Percentiles rank a stretch among this genome's conserved stretches.
phyloP scores from a whole-genome alignment of 2,113 vertebrate genomes.

The Nycticryphes semicollaris region DNA sequence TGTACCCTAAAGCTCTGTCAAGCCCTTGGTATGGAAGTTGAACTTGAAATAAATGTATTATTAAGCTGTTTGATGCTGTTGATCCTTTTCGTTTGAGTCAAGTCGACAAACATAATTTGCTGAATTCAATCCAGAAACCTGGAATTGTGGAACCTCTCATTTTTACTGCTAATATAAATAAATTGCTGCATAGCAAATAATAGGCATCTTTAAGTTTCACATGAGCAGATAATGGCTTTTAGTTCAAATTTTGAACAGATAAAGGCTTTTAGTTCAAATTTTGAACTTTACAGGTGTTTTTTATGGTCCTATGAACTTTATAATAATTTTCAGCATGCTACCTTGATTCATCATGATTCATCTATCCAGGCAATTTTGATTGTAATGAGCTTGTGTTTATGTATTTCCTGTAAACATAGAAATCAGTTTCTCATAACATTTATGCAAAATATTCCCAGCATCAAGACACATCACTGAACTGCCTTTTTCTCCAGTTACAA shows the following conservation, averaged over 20 bases:
- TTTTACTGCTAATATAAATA: background rate
- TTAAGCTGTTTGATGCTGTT: background rate
- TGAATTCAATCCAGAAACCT: background rate
- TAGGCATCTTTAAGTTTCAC: background rate
- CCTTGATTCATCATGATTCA: conserved; percentile 2
- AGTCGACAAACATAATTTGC: background rate
- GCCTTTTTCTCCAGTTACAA: background rate
- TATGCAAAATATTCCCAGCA: background rate
- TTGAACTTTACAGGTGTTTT: conserved; percentile 10
- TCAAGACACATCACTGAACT: background rate
- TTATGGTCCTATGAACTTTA: background rate
- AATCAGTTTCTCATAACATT: background rate
- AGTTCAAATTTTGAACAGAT: background rate
- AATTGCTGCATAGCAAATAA: background rate
- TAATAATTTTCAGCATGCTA: background rate
- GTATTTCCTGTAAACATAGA: conserved; percentile 10
- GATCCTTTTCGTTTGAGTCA: background rate
- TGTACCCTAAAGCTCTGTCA: background rate
- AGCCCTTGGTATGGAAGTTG: background rate
- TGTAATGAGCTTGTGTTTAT: conserved; percentile 22
- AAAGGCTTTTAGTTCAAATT: background rate
- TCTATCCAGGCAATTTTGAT: conserved; percentile 24
- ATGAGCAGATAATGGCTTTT: background rate
- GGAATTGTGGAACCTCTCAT: background rate
- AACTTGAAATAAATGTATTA: background rate